Evolutionary conservation across 2,888 invertebrate species (phyloP), one percentile per base, ranked within the genome.

Genomic region (Heteromyza rotundicornis): DNA sequence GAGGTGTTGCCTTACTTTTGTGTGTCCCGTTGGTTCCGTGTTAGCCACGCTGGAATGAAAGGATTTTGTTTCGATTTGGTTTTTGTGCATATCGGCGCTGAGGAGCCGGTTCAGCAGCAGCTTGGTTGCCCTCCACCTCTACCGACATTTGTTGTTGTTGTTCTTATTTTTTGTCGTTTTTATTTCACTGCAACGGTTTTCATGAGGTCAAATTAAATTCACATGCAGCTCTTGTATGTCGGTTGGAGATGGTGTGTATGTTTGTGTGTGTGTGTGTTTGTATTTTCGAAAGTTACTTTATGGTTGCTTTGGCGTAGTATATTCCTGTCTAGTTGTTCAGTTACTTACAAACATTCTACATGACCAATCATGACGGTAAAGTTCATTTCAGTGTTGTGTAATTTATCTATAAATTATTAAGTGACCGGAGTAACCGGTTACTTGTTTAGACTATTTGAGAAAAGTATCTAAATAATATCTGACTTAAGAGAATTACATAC

Each of bases 131-230:
- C 10, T 27, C 10, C 27, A 10, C 27, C 10, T 27, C 10, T 27
- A 10, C 27, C 27, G 40, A 8, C n/a, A n/a, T n/a, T n/a, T n/a
- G n/a, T n/a, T 32, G 32, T 32, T 40, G 40, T n/a, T 40, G 40
- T 14, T 32, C 7, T 12, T 5, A 12, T 12, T 5, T 12, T 32
- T 32, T 32, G 5, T 32, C 32, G 12, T 32, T 32, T 32, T 32
- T 32, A 32, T 32, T 32, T 32, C n/a, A n/a, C n/a, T 40, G 40
- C 40, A 14, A 7, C 10, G 14, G 10, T 40, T 40, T 40, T 40
- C 40, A 40, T 40, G 40, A 40, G 40, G 40, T 40, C 40, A 40
- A 40, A 40, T 40, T 40, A 40, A 40, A 40, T 40, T 40, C 40
- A 40, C 40, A 8, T 40, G 40, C 5, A 14, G 40, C n/a, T 3